A percentile compares a stretch with the other conserved stretches of the same genome.
Conservation (phyloP, 2,113 vertebrate genomes). For the Jacana jacana region DNA sequence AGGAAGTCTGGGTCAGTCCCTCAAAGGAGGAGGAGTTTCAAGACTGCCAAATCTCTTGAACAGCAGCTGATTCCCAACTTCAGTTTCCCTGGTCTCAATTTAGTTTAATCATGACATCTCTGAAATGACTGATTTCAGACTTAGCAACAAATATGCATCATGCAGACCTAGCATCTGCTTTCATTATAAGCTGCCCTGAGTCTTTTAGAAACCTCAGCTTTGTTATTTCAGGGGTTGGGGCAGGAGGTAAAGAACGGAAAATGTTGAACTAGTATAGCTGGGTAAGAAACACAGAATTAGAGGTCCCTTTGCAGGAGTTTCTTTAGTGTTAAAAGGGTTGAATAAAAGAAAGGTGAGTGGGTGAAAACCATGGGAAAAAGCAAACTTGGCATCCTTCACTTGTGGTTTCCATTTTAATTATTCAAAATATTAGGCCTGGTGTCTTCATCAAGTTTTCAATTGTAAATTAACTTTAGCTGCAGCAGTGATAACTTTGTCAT, state of each 20-base stretch:
- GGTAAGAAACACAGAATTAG: background rate
- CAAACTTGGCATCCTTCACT: background rate
- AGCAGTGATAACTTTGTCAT: background rate
- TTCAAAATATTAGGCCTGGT: background rate
- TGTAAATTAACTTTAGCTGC: background rate
- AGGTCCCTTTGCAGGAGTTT: background rate
- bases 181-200: background rate
- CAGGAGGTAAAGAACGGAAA: background rate
- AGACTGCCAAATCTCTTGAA: background rate
- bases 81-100: background rate
- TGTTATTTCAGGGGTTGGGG: background rate
- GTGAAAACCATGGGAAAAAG: conserved; percentile 11
- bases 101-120: background rate
- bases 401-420: conserved; percentile 1
- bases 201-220: background rate
- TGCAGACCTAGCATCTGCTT: background rate
- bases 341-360: conserved; percentile 5
- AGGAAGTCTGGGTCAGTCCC: background rate
- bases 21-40: background rate
- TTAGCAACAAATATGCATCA: background rate
- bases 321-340: background rate
- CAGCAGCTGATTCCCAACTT: background rate
- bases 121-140: background rate
- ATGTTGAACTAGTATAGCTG: background rate
- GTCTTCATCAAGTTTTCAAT: background rate